Evolutionary conservation across 2,113 vertebrate species (phyloP).

Genomic region (Pseudorectes ferrugineus): DNA sequence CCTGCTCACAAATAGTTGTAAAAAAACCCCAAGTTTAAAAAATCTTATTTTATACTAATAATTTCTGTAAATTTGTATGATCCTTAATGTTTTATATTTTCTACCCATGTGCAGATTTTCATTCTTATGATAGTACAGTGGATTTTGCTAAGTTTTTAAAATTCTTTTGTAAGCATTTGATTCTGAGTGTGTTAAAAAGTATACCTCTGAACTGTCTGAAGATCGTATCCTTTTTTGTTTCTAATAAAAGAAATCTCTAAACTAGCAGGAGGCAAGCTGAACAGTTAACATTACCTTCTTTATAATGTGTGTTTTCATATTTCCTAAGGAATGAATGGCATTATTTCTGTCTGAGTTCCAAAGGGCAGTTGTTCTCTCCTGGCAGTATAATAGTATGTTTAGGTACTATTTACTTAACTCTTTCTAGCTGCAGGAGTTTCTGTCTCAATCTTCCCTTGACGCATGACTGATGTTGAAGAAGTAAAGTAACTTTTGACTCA

Average conservation of each 20-base stretch:
- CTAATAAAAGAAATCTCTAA: background rate
- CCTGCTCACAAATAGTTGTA: background rate
- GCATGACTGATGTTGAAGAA: background rate
- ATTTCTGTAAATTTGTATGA: background rate
- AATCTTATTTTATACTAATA: background rate
- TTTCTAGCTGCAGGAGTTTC: background rate
- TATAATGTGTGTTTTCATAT: background rate
- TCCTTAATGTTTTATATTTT: background rate
- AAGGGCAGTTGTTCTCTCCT: background rate
- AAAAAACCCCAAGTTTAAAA: rapidly evolving
- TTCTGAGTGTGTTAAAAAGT: background rate
- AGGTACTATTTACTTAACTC: background rate
- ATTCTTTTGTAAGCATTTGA: background rate
- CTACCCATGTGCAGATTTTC: background rate
- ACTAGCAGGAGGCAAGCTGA: background rate
- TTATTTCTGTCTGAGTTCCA: background rate
- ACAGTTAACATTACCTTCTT: background rate
- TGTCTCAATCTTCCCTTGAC: background rate
- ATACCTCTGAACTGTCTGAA: background rate
- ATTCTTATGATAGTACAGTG: background rate
- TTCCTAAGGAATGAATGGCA: background rate
- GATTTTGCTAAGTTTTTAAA: background rate
- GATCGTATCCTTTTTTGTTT: background rate
- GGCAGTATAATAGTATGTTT: background rate
- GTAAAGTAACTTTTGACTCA: slow-evolving; percentile 10